Conservation (phyloP, 2,797 vertebrate species). For the Lophius americanus region DNA sequence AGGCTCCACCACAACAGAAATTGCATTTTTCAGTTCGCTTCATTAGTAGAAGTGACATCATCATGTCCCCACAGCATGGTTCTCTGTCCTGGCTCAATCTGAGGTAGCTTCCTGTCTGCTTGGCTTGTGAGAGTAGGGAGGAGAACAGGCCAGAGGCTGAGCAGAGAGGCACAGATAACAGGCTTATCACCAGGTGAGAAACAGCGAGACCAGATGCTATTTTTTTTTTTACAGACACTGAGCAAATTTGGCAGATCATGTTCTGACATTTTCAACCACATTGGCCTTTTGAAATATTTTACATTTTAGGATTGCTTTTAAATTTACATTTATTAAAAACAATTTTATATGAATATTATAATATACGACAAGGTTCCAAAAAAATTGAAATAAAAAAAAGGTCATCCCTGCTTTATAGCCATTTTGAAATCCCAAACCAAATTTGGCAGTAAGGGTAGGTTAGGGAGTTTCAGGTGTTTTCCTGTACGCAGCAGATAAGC, state of each 20-base stretch:
- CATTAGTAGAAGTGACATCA: conserved; percentile 54
- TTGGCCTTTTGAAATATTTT: conserved; percentile 7
- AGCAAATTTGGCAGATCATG: conserved; percentile 23
- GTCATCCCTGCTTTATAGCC: not conserved
- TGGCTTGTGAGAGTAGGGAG: conserved; percentile 37
- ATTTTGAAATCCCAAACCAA: conserved; percentile 2
- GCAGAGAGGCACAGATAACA: conserved; percentile 60
- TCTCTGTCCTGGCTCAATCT: conserved; percentile 47
- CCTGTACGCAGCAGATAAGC: conserved; percentile 25
- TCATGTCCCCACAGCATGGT: conserved; percentile 48
- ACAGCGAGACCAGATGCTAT: conserved; percentile 26
- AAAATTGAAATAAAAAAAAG: not conserved
- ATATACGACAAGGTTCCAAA: not conserved
- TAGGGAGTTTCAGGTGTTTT: conserved; percentile 23
- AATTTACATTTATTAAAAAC: not conserved
- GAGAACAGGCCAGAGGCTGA: conserved; percentile 49
- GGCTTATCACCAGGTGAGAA: conserved; percentile 59
- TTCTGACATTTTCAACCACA: conserved; percentile 11
- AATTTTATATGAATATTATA: not conserved
- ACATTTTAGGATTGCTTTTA: not conserved
- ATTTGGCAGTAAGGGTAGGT: conserved; percentile 26
- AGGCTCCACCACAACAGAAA: conserved; percentile 54
- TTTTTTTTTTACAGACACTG: conserved; percentile 20
- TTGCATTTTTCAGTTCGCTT: conserved; percentile 48
- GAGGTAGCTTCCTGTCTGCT: conserved; percentile 51